A percentile compares a stretch with the other conserved stretches of the same genome.
Evolutionary conservation across 1,140 invertebrate species (phyloP).

Genomic region (Delia radicum): DNA sequence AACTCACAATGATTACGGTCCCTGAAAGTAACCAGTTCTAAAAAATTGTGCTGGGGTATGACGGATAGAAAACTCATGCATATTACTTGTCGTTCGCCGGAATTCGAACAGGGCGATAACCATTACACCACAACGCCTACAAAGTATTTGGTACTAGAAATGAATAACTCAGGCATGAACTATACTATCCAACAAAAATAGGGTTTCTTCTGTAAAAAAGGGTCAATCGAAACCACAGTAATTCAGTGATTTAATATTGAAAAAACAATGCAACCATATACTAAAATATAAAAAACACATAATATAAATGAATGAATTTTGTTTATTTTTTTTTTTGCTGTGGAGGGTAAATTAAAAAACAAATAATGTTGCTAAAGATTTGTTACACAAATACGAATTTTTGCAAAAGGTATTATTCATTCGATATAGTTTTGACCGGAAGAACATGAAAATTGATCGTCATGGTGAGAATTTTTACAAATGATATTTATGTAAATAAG

Average conservation of each 20-base stretch:
- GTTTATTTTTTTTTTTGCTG: neutral
- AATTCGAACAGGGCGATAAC: too few relatives aligned
- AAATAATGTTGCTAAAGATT: constrained; percentile 7
- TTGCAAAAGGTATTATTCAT: neutral
- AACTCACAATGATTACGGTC: too few relatives aligned
- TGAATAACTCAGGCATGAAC: too few relatives aligned
- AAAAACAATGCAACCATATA: neutral
- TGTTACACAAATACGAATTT: neutral
- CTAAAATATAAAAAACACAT: neutral
- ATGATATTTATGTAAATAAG: neutral
- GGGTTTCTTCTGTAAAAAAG: neutral
- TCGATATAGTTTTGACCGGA: neutral
- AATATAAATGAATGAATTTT: constrained; percentile 2
- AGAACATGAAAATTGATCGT: constrained; percentile 24
- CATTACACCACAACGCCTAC: too few relatives aligned
- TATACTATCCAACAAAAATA: too few relatives aligned
- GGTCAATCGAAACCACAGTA: neutral
- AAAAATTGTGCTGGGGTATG: too few relatives aligned
- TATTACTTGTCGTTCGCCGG: too few relatives aligned
- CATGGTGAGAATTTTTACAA: constrained; percentile 22
- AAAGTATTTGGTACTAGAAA: too few relatives aligned
- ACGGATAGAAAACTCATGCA: too few relatives aligned
- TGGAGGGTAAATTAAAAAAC: constrained; percentile 17
- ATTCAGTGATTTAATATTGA: neutral
- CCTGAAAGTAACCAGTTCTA: too few relatives aligned